phyloP scores from a whole-genome alignment of 1,140 invertebrate species.

The Zaprionus davidi region DNA sequence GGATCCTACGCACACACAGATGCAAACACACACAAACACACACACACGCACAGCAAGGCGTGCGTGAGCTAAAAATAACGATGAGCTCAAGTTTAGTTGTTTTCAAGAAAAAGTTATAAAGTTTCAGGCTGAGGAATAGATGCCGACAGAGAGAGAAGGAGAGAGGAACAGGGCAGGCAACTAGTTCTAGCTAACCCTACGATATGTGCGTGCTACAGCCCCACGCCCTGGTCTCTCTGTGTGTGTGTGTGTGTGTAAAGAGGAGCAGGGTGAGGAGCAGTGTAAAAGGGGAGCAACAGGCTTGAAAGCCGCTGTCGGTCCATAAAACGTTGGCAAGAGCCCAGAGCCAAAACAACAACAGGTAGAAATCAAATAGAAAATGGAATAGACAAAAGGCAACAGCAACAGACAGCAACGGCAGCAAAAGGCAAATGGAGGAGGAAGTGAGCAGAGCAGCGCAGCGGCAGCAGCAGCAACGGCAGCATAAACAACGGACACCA shows the following conservation, averaged over 20 bases:
- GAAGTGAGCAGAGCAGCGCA: conserved; percentile 47
- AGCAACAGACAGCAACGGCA: conserved; percentile 30
- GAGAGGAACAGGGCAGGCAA: conserved; percentile 18
- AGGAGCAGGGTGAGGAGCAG: conserved; percentile 31
- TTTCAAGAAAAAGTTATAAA: conserved; percentile 76
- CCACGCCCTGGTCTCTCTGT: conserved; percentile 3
- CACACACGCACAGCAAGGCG: neutral
- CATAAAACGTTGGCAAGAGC: conserved; percentile 49
- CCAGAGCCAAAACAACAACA: conserved; percentile 60
- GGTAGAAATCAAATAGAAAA: conserved; percentile 83
- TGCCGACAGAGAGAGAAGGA: conserved; percentile 6
- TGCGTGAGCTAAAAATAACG: conserved; percentile 68
- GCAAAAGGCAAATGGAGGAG: conserved; percentile 32
- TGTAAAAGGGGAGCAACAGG: conserved; percentile 71
- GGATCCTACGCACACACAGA: conserved; percentile 56
- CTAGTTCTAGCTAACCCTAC: conserved; percentile 65
- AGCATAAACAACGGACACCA: conserved; percentile 58
- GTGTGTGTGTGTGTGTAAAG: conserved; percentile 31
- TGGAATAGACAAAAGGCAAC: conserved; percentile 76
- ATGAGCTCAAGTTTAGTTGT: conserved; percentile 71
- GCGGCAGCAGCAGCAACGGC: conserved; percentile 23
- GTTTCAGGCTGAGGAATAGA: conserved; percentile 58
- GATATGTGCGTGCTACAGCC: conserved; percentile 29
- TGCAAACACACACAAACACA: conserved; percentile 4
- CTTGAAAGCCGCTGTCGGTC: conserved; percentile 61